Percentiles rank a stretch among this genome's conserved stretches.
Evolutionary conservation across 2,888 invertebrate species (phyloP).

Genomic region (Dryocosmus kuriphilus): DNA sequence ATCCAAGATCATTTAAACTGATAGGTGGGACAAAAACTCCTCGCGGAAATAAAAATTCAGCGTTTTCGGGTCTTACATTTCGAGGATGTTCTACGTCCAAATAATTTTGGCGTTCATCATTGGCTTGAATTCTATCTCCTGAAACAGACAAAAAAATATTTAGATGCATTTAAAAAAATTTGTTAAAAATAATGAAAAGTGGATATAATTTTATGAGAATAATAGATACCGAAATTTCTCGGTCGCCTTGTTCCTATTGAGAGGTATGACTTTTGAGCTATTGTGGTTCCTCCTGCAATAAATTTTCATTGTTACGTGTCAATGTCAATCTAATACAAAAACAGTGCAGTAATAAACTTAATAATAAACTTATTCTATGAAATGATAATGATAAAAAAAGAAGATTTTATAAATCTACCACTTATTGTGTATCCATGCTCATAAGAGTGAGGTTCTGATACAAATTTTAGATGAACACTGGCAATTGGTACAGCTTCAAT

Average conservation of each 20-base stretch:
- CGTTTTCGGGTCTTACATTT: slow-evolving; percentile 69
- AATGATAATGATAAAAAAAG: slow-evolving; percentile 8
- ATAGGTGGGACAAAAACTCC: slow-evolving; percentile 80
- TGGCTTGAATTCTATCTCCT: slow-evolving; percentile 15
- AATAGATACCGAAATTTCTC: slow-evolving; percentile 55
- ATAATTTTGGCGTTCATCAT: slow-evolving; percentile 13
- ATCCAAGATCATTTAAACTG: slow-evolving; percentile 74
- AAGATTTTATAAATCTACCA: slow-evolving; percentile 58
- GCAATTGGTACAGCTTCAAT: slow-evolving; percentile 67
- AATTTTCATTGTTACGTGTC: background rate
- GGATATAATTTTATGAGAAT: background rate
- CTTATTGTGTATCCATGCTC: slow-evolving; percentile 71
- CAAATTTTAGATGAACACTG: slow-evolving; percentile 71
- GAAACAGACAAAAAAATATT: background rate
- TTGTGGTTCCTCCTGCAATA: slow-evolving; percentile 65
- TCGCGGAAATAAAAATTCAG: slow-evolving; percentile 81
- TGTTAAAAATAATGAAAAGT: background rate
- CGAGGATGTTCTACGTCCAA: slow-evolving; percentile 22
- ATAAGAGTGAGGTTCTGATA: slow-evolving; percentile 71
- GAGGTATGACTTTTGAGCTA: slow-evolving; percentile 69
- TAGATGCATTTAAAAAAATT: background rate
- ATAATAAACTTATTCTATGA: no score
- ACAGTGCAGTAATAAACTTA: background rate
- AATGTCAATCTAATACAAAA: slow-evolving; percentile 22
- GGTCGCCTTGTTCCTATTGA: slow-evolving; percentile 67